These are phyloP conservation scores for Trichonephila inaurata DNA, from an alignment of 1,140 invertebrate species.

Conservation along the genomic window DNA sequence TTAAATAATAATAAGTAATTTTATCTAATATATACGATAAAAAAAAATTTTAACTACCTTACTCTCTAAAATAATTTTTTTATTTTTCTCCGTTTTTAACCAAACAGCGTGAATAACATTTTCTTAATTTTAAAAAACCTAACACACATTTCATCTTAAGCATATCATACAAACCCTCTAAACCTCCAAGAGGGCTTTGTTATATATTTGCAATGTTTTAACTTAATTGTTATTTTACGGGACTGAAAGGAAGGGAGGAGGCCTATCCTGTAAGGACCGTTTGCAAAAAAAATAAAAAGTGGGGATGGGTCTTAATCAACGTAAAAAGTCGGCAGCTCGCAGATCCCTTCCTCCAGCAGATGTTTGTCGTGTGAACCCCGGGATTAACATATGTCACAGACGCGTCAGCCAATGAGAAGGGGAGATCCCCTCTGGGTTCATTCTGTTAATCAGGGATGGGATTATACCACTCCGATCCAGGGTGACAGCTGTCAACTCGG, in stretches of 20 bases:
- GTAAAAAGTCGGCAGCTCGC: background rate
- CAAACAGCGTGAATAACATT: too few species aligned
- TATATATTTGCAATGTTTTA: too few species aligned
- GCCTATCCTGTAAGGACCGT: background rate
- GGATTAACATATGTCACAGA: slow-evolving; percentile 52
- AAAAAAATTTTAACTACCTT: too few species aligned
- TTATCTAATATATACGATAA: too few species aligned
- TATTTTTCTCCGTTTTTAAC: too few species aligned
- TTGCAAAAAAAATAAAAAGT: background rate
- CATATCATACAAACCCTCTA: too few species aligned
- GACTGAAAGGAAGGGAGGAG: background rate
- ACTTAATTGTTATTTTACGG: too few species aligned
- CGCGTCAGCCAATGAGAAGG: slow-evolving; percentile 1
- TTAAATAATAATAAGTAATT: too few species aligned
- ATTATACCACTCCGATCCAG: slow-evolving; percentile 21
- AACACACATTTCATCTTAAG: too few species aligned
- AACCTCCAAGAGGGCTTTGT: too few species aligned
- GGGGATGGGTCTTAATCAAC: background rate
- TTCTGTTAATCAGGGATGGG: slow-evolving; percentile 36
- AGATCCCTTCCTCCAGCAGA: background rate
- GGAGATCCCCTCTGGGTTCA: slow-evolving; percentile 5
- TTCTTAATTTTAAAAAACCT: too few species aligned
- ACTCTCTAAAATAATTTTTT: too few species aligned
- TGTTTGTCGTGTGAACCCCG: slow-evolving; percentile 23
- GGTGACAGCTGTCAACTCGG: slow-evolving; percentile 29